These are phyloP conservation scores for Limnothrissa miodon DNA, from an alignment of 2,113 vertebrate genomes.

Conservation along the genomic window DNA sequence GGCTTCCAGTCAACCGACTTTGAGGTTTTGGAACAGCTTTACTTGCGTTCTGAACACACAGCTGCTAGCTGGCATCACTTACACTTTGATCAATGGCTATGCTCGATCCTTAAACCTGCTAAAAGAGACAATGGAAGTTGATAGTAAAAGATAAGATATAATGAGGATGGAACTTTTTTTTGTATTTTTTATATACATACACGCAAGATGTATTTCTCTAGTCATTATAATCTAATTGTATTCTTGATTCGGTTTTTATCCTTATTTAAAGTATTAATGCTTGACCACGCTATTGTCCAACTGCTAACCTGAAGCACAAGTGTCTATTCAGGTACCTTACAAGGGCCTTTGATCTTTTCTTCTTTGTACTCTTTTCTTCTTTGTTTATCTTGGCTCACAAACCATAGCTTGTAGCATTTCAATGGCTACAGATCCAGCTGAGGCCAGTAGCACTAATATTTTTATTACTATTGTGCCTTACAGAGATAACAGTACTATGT, in stretches of 20 bases:
- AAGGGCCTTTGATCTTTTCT: neutral
- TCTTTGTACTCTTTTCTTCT: neutral
- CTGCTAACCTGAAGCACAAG: neutral
- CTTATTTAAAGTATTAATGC: neutral
- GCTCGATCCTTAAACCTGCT: neutral
- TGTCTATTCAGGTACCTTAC: neutral
- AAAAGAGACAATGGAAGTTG: neutral
- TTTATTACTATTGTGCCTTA: constrained; percentile 22
- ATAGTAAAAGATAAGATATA: neutral
- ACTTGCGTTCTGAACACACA: no score
- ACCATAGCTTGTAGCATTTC: neutral
- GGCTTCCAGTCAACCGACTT: no score
- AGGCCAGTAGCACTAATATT: neutral
- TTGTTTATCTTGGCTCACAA: constrained; percentile 10
- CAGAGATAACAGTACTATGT: constrained; percentile 36
- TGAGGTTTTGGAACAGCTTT: no score
- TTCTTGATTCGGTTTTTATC: neutral
- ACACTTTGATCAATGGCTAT: neutral
- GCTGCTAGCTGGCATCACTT: no score
- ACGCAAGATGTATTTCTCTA: no score
- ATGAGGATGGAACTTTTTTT: neutral
- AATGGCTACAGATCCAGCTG: neutral
- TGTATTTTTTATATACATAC: no score
- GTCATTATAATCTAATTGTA: neutral
- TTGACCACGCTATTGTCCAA: neutral